Evolutionary conservation across 2,797 vertebrate species (phyloP), one percentile per base, ranked within the genome.

Genomic region (Ciconia nigra): DNA sequence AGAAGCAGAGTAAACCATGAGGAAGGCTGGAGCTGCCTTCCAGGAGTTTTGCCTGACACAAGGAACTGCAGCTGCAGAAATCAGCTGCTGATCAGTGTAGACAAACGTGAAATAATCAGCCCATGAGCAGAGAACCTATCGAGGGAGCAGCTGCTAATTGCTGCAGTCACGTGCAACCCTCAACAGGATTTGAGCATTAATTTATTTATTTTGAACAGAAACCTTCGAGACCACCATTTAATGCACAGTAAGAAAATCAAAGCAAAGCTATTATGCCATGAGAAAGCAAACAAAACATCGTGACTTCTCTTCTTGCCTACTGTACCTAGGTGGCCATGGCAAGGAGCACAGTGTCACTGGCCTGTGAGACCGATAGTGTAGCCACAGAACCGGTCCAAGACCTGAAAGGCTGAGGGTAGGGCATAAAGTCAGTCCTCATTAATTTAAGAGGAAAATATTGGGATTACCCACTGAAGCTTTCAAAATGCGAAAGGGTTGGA

Each of bases 301-400:
- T 13, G 44, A 28, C 16, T 76, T 81, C 25, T 65, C 37, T 41
- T 80, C 63, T 46, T 61, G 35, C 29, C 41, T 42, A 16, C 69
- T 24, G 11, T 11, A 44, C 17, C 6, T 7, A 18, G 0, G 0
- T 21, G 72, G 35, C 20, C 1, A 1, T 4, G 8, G 54, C 12
- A 11, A 77, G 71, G 4, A 81, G 22, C 65, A 67, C 7, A 37
- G 26, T 3, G 13, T 41, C 37, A 26, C 42, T 46, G 28, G 31
- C 16, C 46, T 41, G n/a, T 33, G 41, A 69, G 71, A 82, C 9
- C 4, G 11, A 42, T 4, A 20, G 12, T 46, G 44, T 37, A 58
- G 41, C 14, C 44, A 46, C 49, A 61, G 41, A 73, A 42, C 6
- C 2, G 0, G 37, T 24, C 62, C 33, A 57, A 42, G 51, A 81